Base-by-base conservation (phyloP, 2,797 vertebrate species). In the Leptoclinus maculatus region DNA sequence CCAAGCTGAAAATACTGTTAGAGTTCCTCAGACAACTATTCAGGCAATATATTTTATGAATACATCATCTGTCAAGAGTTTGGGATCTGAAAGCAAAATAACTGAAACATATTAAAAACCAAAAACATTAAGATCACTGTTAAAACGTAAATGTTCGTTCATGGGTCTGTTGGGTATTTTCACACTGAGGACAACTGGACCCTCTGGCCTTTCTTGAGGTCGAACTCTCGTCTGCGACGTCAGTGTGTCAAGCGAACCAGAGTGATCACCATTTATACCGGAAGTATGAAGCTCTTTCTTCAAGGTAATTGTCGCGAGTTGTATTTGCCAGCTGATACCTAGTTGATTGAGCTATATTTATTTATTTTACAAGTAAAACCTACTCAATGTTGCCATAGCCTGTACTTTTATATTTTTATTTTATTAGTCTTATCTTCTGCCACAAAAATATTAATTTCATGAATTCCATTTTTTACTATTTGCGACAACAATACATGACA, bases 161-260 rank as follows among this genome's bases (percentile, higher is more conserved):
- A 10, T 32, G 36, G 1, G 23, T 34, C 1, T 54, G 10, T 27
- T 62, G 67, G 87, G 92, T 94, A 57, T 92, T 95, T 93, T 88
- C 94, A 95, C 90, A 90, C 91, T 27, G 17, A 58, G 23, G 19
- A 69, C 32, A 32, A 36, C 13, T 45, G n/a, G 54, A 64, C 14
- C 41, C 29, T 58, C n/a, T 74, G 2, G 2, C 8, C 51, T 45
- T 34, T 47, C 34, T 39, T 66, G 7, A 59, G 13, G 43, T 78
- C 83, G 32, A 73, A 71, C 16, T 41, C 39, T 38, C n/a, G 21
- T n/a, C 49, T 51, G 9, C 51, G 62, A 57, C 41, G 27, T 25
- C 17, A 81, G 32, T 32, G 2, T 25, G 73, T 88, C 72, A 88
- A 86, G 68, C 0, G 0, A 0, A 0, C 23, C 0, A 38, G 2